Base-by-base conservation (phyloP, 2,888 invertebrate genomes). In the Chrysotoxum bicinctum region DNA sequence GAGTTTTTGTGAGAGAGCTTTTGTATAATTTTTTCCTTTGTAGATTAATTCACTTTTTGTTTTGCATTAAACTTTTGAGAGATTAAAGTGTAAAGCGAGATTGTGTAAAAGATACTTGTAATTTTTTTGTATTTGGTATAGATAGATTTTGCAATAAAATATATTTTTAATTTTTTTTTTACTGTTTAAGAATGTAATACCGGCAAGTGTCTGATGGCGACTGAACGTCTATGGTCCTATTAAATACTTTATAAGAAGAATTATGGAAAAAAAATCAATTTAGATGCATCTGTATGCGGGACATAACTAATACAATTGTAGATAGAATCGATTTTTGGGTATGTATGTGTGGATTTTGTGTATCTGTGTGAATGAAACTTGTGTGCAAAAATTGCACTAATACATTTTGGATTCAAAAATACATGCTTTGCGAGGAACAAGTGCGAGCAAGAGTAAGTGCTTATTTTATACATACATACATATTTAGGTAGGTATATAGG, bases 211-310 rank as follows among this genome's bases (percentile, higher is more conserved):
- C 76, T 85, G 88, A 88, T 89, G 92, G 94, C 94, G 94, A 94
- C 94, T 94, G 94, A 92, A 92, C 93, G 94, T 94, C 94, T 94
- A 92, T 92, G 92, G 90, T 88, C 89, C 92, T 92, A 90, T 92
- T 87, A 88, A 88, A 87, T 82, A 88, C 88, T 90, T 91, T 91
- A 91, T 91, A 90, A 88, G 74, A 88, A 60, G 89, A 58, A 68
- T 26, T 10, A 73, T 60, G 40, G 64, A 74, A 32, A 7, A 43
- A 69, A 64, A 73, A 48, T 50, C 26, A n/a, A 45, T 37, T 23
- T 21, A 12, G 14, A 48, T 76, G 40, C 45, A 37, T 48, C 14
- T 78, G 60, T 43, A 81, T 69, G 69, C 52, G 50, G 32, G n/a
- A 43, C 26, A 43, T 23, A 10, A 56, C 75, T 9, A 26, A 74